Conservation (phyloP, 2,888 invertebrate species). For the Synanthedon formicaeformis region DNA sequence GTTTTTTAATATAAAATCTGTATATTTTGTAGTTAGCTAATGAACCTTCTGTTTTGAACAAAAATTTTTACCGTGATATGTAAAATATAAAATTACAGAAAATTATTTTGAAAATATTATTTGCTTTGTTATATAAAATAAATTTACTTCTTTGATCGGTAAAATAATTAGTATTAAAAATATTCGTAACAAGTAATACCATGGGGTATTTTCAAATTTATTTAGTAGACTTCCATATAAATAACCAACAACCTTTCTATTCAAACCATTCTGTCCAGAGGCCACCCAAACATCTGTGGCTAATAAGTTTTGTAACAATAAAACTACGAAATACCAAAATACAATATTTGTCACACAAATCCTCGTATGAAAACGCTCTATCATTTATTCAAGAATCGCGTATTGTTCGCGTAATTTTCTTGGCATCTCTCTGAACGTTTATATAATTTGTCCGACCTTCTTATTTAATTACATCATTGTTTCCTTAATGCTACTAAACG, state of each 20-base stretch:
- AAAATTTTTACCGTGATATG: too few species aligned
- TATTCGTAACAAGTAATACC: too few species aligned
- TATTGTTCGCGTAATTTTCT: conserved; percentile 10
- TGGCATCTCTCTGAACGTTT: conserved; percentile 6
- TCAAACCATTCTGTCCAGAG: not conserved
- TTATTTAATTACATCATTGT: conserved; percentile 4
- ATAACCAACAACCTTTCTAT: not conserved
- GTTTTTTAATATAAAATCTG: too few species aligned
- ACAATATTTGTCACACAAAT: conserved; percentile 12
- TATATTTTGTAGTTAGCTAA: too few species aligned
- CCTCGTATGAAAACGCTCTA: conserved; percentile 1
- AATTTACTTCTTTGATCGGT: too few species aligned
- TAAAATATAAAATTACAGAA: too few species aligned
- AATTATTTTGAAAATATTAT: too few species aligned
- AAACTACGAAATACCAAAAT: conserved; percentile 12
- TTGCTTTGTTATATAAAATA: too few species aligned
- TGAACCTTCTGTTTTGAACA: too few species aligned
- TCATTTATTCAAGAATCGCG: conserved; percentile 6
- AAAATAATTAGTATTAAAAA: too few species aligned
- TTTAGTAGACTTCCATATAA: not conserved
- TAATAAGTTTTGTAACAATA: conserved; percentile 6
- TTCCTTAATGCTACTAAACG: not conserved
- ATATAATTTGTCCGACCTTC: conserved; percentile 8
- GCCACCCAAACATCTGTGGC: conserved; percentile 8
- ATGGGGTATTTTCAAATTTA: too few species aligned